Base-by-base conservation (phyloP, 2,888 invertebrate species). In the Apoda limacodes region DNA sequence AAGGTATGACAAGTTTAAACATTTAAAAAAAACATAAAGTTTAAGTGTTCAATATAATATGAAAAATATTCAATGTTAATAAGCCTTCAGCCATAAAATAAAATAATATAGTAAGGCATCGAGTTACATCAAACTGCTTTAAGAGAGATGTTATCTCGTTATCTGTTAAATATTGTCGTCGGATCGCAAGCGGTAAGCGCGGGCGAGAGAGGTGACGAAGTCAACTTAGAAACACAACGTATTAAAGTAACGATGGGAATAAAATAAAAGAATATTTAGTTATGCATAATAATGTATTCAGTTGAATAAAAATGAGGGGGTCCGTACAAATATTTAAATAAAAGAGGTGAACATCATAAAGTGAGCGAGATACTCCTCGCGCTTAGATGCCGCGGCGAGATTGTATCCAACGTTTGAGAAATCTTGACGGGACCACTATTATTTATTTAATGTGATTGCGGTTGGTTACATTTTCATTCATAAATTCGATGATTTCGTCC, bases 401-500 rank as follows among this genome's bases (percentile, higher is more conserved):
- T 78, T 65, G 65, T 48, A 55, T 44, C 45, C 43, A 45, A 44
- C 48, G 52, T 55, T 52, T 50, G 50, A 61, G 51, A 27, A 22
- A n/a, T n/a, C 46, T 34, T 44, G 35, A 14, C 45, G 46, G 42
- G 48, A 52, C 48, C 46, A 57, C 66, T 63, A 71, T 74, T 71
- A 67, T 63, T 75, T 72, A 71, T 68, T 71, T 69, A 60, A 68
- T 68, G 72, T 75, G 74, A 75, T 75, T 74, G 74, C 66, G 68
- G 60, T 60, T 66, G 65, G 69, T 72, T 70, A 69, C 72, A 71
- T 74, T 76, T n/a, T 78, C 76, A 76, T 71, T 72, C 70, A 70
- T 69, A 69, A 69, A 58, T 56, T 50, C 55, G 59, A 58, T n/a
- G n/a, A n/a, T n/a, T n/a, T n/a, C n/a, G n/a, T n/a, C n/a, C n/a